phyloP scores from a whole-genome alignment of 2,113 vertebrate species.

The Accipiter virgatus region DNA sequence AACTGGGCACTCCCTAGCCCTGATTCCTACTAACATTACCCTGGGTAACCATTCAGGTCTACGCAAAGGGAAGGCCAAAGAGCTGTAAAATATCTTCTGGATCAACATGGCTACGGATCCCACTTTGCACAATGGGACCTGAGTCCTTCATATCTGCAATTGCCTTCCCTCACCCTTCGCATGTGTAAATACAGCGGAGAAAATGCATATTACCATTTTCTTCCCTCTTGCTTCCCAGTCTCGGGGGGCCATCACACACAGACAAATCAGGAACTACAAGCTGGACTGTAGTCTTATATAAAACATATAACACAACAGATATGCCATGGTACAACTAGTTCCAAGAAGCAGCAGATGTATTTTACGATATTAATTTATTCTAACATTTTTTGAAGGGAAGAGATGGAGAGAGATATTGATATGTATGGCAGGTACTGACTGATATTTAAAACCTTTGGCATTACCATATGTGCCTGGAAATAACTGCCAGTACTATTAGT shows the following conservation, averaged over 20 bases:
- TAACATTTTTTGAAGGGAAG: not conserved
- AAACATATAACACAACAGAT: not conserved
- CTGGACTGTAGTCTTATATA: not conserved
- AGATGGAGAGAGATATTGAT: not conserved
- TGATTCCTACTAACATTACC: not conserved
- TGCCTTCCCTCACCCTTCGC: not conserved
- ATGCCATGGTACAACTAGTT: not conserved
- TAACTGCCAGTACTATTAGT: not conserved
- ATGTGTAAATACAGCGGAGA: not conserved
- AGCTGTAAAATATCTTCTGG: not conserved
- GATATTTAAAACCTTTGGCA: slow-evolving; percentile 37
- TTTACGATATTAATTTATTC: not conserved
- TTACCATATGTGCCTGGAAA: slow-evolving; percentile 34
- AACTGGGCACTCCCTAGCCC: not conserved
- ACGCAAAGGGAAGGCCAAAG: not conserved
- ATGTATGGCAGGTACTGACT: slow-evolving; percentile 4
- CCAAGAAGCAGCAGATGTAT: not conserved
- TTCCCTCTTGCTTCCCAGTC: not conserved
- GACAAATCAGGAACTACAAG: not conserved
- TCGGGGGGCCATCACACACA: not conserved
- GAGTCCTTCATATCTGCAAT: not conserved
- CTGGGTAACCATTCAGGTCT: not conserved
- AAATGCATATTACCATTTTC: not conserved
- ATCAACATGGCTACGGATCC: not conserved
- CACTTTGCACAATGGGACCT: not conserved